phyloP scores from a whole-genome alignment of 2,797 vertebrate genomes.

The Anguilla obscura region DNA sequence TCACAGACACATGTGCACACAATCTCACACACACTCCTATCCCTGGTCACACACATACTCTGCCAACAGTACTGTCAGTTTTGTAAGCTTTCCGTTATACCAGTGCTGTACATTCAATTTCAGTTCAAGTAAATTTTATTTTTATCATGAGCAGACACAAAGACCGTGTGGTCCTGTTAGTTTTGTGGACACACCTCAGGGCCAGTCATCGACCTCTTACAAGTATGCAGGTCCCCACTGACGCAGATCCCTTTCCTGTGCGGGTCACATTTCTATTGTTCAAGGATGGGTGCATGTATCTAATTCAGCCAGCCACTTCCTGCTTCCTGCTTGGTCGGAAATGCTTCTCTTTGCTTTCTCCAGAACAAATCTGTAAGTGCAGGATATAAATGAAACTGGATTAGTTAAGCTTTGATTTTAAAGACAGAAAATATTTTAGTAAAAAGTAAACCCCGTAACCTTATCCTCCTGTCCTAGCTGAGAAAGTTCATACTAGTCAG shows the following conservation, averaged over 20 bases:
- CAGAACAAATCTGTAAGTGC: slow-evolving; percentile 3
- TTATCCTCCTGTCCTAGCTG: not conserved
- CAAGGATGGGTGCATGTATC: slow-evolving; percentile 65
- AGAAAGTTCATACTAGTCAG: not conserved
- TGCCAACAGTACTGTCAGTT: no score
- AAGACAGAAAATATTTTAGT: slow-evolving; percentile 3
- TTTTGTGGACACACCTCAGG: slow-evolving; percentile 34
- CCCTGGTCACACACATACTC: no score
- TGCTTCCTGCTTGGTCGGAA: slow-evolving; percentile 81
- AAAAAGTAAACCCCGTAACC: not conserved
- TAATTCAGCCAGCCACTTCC: slow-evolving; percentile 76
- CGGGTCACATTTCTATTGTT: slow-evolving; percentile 78
- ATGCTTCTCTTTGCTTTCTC: slow-evolving; percentile 55
- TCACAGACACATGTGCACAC: no score
- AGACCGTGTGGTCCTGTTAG: not conserved
- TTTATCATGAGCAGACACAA: not conserved
- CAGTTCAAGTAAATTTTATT: no score
- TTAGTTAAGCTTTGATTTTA: slow-evolving; percentile 32
- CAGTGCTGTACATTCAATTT: no score
- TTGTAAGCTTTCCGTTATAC: no score
- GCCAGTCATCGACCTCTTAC: slow-evolving; percentile 48
- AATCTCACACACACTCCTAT: not conserved
- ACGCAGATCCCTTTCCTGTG: slow-evolving; percentile 82
- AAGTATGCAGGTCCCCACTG: slow-evolving; percentile 66
- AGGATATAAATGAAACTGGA: slow-evolving; percentile 36